A percentile compares a stretch with the other conserved stretches of the same genome.
Evolutionary conservation across 2,888 invertebrate species (phyloP).

Genomic region (Hymenopus coronatus): DNA sequence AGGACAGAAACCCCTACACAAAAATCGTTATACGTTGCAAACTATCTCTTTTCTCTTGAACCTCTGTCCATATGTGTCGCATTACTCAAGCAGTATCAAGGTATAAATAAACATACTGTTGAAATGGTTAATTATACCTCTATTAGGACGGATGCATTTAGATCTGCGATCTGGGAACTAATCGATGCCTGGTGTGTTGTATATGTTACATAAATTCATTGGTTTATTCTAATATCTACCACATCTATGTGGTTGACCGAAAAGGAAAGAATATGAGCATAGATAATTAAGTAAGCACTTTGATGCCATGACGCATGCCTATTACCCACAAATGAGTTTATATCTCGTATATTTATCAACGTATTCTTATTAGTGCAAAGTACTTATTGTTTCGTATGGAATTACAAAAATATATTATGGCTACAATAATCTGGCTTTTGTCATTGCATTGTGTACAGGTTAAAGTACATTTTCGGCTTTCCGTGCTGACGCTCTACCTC

Average conservation of each 20-base stretch:
- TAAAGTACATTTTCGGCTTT: too few species aligned
- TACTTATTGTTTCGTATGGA: too few species aligned
- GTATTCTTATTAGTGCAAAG: too few species aligned
- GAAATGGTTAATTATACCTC: neutral
- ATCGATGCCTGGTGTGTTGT: neutral
- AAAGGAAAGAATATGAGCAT: neutral
- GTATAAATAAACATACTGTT: neutral
- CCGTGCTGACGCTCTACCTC: too few species aligned
- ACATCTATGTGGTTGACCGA: neutral
- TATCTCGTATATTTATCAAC: too few species aligned
- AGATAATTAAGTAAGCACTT: neutral
- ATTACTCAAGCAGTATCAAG: neutral
- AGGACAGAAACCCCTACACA: too few species aligned
- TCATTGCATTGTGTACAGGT: too few species aligned
- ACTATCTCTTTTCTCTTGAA: neutral
- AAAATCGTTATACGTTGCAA: neutral
- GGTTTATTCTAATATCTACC: neutral
- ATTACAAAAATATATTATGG: too few species aligned
- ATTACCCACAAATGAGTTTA: neutral
- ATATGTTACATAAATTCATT: neutral
- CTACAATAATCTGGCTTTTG: too few species aligned
- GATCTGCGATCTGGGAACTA: neutral
- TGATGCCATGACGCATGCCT: neutral
- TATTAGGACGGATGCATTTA: neutral
- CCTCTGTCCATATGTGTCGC: neutral